Conservation (phyloP, 2,797 vertebrate species). For the Labroides dimidiatus region DNA sequence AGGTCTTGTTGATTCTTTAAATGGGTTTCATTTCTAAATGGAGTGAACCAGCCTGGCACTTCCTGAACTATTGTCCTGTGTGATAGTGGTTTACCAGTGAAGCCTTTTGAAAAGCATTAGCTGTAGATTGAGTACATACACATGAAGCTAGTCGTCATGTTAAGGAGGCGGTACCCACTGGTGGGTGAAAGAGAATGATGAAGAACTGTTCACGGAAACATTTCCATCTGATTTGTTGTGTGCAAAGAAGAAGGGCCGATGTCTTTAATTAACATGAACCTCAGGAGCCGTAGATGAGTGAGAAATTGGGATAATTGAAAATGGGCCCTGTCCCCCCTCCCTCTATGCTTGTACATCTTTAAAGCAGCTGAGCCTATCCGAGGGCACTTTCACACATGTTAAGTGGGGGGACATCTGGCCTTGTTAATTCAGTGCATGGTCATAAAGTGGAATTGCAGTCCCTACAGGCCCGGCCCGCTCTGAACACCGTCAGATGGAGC, state of each 20-base stretch:
- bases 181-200: conserved; percentile 62
- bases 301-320: conserved; percentile 86
- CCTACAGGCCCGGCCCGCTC: conserved; percentile 69
- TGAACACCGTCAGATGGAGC: conserved; percentile 71
- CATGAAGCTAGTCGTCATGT: conserved; percentile 47
- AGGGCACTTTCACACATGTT: conserved; percentile 81
- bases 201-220: conserved; percentile 64
- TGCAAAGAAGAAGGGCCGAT: conserved; percentile 51
- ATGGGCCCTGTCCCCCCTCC: conserved; percentile 58
- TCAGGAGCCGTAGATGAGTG: conserved; percentile 69
- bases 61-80: conserved; percentile 62
- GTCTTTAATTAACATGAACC: conserved; percentile 81
- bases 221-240: conserved; percentile 65
- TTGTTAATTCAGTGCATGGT: conserved; percentile 84
- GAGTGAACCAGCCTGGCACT: conserved; percentile 19
- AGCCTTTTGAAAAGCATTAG: conserved; percentile 65
- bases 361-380: conserved; percentile 82
- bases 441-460: conserved; percentile 82
- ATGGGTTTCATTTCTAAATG: conserved; percentile 57
- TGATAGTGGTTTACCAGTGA: conserved; percentile 46
- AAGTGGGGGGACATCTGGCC: conserved; percentile 81
- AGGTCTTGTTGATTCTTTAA: conserved; percentile 46
- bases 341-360: conserved; percentile 67
- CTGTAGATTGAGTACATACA: conserved; percentile 53
- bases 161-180: conserved; percentile 69